Conservation (phyloP, 2,888 invertebrate species). For the Latheticus oryzae region DNA sequence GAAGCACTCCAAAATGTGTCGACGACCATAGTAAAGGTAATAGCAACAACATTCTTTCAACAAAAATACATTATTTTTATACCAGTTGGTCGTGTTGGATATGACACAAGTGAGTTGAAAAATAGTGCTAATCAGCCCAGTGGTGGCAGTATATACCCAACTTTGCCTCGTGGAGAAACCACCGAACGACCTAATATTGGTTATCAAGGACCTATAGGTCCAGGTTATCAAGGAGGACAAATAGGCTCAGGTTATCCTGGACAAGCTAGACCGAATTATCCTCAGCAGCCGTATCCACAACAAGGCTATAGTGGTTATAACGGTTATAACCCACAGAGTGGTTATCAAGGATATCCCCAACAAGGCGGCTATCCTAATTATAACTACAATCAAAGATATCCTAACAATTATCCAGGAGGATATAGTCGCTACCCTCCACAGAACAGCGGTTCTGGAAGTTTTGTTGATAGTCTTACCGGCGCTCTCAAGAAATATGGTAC, state of each 20-base stretch:
- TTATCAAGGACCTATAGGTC: constrained; percentile 45
- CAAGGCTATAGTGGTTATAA: constrained; percentile 19
- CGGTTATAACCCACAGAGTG: constrained; percentile 49
- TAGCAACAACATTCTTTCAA: not conserved
- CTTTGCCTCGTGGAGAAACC: constrained; percentile 58
- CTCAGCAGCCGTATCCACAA: constrained; percentile 41
- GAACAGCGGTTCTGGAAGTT: constrained; percentile 41
- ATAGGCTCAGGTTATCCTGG: constrained; percentile 61
- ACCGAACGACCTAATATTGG: constrained; percentile 56
- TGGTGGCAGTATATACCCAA: constrained; percentile 53
- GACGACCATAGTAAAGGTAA: constrained; percentile 55
- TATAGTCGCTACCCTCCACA: constrained; percentile 45
- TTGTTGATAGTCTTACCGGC: constrained; percentile 59
- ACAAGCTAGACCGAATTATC: constrained; percentile 40
- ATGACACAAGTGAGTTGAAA: constrained; percentile 48
- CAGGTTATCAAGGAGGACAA: constrained; percentile 60
- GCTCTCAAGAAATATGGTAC: constrained; percentile 63
- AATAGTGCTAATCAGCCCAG: constrained; percentile 38
- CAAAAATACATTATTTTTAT: not conserved
- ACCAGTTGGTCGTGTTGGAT: constrained; percentile 51
- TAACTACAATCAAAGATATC: constrained; percentile 40
- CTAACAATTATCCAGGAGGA: constrained; percentile 44
- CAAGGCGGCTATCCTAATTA: constrained; percentile 49
- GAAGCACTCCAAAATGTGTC: constrained; percentile 62
- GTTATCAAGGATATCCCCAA: constrained; percentile 44